phyloP scores from a whole-genome alignment of 1,140 invertebrate genomes.

The Globodera ellingtonae region DNA sequence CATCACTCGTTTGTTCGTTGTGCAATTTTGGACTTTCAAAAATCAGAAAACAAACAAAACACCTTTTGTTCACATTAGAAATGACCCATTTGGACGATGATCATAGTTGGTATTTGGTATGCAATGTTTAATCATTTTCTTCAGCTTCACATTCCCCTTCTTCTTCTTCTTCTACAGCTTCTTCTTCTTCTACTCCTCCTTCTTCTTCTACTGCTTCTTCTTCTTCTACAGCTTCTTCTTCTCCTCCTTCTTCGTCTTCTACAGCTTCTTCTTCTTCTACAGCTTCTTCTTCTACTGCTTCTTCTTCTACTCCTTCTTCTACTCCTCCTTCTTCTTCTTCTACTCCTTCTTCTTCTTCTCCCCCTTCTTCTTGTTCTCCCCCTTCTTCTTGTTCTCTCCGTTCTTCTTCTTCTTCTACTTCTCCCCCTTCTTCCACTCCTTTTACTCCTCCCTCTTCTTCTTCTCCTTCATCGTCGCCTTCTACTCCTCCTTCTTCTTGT shows the following conservation, averaged over 20 bases:
- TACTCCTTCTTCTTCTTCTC: background rate
- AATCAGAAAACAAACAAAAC: no score
- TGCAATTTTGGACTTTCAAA: no score
- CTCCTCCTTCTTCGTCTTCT: background rate
- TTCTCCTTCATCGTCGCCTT: constrained; percentile 2
- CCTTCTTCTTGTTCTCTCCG: background rate
- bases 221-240: background rate
- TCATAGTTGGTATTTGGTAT: background rate
- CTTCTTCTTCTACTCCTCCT: background rate
- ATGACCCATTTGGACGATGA: background rate
- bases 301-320: background rate
- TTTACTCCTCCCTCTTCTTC: background rate
- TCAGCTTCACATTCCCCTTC: background rate
- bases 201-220: background rate
- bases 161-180: background rate
- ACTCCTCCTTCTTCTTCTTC: background rate
- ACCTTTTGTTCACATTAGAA: no score
- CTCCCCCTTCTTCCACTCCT: background rate
- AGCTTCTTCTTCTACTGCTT: background rate
- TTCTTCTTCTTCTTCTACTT: background rate
- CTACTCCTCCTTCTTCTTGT: background rate
- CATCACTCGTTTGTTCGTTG: no score
- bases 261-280: background rate
- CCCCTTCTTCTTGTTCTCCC: no score
- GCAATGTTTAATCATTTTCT: background rate